These are phyloP conservation scores for Sylvia atricapilla DNA, from an alignment of 2,113 vertebrate genomes.

Conservation along the genomic window DNA sequence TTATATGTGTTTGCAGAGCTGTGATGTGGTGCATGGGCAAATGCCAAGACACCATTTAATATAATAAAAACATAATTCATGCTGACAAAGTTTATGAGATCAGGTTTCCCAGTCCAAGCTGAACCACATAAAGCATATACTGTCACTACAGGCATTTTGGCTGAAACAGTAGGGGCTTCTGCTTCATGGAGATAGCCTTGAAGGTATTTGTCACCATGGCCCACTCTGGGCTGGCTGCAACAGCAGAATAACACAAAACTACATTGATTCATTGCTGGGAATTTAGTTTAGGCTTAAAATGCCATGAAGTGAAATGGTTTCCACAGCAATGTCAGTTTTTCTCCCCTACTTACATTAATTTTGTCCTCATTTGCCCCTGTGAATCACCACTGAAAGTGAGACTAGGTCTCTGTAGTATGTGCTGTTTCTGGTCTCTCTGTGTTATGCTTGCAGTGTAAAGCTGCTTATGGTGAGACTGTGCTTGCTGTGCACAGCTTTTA, in stretches of 20 bases:
- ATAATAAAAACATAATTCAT: slow-evolving; percentile 16
- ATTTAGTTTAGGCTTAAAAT: slow-evolving; percentile 29
- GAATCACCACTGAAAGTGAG: slow-evolving; percentile 42
- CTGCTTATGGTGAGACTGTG: not conserved
- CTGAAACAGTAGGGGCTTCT: not conserved
- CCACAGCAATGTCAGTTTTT: slow-evolving; percentile 36
- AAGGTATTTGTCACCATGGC: not conserved
- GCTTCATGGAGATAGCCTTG: slow-evolving; percentile 16
- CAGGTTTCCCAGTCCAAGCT: not conserved
- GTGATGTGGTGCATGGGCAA: not conserved
- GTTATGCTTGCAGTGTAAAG: not conserved
- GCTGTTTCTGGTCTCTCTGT: not conserved
- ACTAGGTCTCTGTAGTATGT: not conserved
- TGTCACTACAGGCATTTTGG: slow-evolving; percentile 18
- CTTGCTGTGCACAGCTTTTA: not conserved
- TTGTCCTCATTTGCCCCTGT: slow-evolving; percentile 38
- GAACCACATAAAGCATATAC: slow-evolving; percentile 25
- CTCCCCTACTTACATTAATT: slow-evolving; percentile 21
- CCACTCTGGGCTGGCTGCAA: not conserved
- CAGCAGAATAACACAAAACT: slow-evolving; percentile 8
- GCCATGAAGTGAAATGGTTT: slow-evolving; percentile 25
- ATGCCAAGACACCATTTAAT: not conserved
- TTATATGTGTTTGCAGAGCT: not conserved
- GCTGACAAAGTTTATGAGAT: slow-evolving; percentile 10
- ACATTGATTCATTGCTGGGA: slow-evolving; percentile 28